Evolutionary conservation across 2,888 invertebrate genomes (phyloP), one percentile per base, ranked within the genome.

Genomic region (Temnothorax ravouxi): DNA sequence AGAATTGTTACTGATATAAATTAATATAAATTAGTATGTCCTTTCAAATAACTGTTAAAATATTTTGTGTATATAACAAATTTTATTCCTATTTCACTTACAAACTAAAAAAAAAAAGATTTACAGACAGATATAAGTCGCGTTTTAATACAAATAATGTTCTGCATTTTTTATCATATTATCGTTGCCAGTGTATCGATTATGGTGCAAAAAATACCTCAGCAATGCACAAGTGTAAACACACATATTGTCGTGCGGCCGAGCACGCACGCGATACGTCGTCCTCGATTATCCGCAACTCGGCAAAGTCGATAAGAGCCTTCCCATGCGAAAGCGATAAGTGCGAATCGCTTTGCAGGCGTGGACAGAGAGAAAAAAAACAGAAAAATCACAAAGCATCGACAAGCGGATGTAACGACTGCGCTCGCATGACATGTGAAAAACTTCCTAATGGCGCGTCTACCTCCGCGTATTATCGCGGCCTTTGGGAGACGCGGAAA

Each of bases 361-460:
- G 21, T 11, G 18, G 34, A 29, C 3, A 29, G 29, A 21, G 47
- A 15, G 3, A 67, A 44, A 66, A 56, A 56, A 77, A 38, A 38
- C 3, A 4, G 15, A 47, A 50, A 15, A 38, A 61, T 80, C 76
- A 72, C 61, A 62, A 71, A 79, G 67, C 72, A 72, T 72, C 84
- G 83, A 90, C 87, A 88, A 89, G 85, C 69, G 87, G 69, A 85
- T 83, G 79, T 89, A 87, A 89, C 87, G 86, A 89, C 83, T 80
- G 56, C 81, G 69, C 77, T 84, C 81, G 87, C 84, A 87, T 85
- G 88, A 87, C 87, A 84, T 38, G 88, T 90, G 89, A 88, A 90
- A 85, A 84, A 85, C 83, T 25, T 79, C 85, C 84, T 89, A 89
- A 89, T 89, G 88, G 86, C 72, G 75, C 85, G 69, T 86, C 90